Evolutionary conservation across 2,888 invertebrate species (phyloP).

Genomic region (Ganaspis brasiliensis): DNA sequence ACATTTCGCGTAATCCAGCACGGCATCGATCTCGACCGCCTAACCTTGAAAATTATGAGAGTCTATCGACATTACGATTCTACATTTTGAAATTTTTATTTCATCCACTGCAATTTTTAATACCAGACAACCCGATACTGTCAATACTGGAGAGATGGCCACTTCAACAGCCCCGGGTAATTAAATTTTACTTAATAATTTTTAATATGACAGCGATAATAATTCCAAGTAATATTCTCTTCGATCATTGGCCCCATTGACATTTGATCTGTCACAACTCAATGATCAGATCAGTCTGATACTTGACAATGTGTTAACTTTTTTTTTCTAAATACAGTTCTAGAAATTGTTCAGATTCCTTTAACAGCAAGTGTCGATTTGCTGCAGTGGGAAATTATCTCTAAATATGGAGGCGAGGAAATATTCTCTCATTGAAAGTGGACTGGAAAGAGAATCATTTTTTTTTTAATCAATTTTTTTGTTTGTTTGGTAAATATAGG

Average conservation of each 20-base stretch:
- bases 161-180: conserved; percentile 69
- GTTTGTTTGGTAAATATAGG: too few relatives aligned
- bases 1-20: conserved; percentile 48
- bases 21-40: conserved; percentile 62
- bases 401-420: too few relatives aligned
- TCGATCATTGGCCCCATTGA: conserved; percentile 33
- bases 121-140: conserved; percentile 51
- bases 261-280: conserved; percentile 17
- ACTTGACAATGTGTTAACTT: neutral
- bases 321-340: neutral
- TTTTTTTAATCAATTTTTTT: too few relatives aligned
- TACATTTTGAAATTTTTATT: conserved; percentile 50
- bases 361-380: too few relatives aligned
- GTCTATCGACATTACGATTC: conserved; percentile 41
- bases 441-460: too few relatives aligned
- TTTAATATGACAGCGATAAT: conserved; percentile 6
- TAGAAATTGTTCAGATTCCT: too few relatives aligned
- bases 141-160: conserved; percentile 63
- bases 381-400: too few relatives aligned
- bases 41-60: conserved; percentile 65
- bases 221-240: neutral
- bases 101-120: conserved; percentile 58
- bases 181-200: conserved; percentile 38
- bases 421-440: too few relatives aligned
- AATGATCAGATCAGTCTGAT: neutral